Percentiles rank a stretch among this genome's conserved stretches.
These are phyloP conservation scores for Apocrypta bakeri DNA, from an alignment of 1,140 invertebrate genomes.

Conservation along the genomic window DNA sequence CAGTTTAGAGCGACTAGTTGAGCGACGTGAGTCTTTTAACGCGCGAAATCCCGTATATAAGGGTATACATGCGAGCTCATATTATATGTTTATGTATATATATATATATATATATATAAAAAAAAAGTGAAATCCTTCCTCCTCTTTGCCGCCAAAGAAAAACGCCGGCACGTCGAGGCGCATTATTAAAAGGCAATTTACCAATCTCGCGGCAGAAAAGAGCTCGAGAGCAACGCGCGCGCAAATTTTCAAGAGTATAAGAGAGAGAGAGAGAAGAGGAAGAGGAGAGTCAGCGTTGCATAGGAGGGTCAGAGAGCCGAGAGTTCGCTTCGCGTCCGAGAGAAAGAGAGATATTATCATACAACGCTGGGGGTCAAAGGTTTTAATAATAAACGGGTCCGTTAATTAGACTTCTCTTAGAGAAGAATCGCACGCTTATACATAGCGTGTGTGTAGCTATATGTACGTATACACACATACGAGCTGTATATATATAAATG, in stretches of 20 bases:
- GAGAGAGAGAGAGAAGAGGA: background rate
- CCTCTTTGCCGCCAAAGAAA: conserved; percentile 30
- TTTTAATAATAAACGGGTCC: conserved; percentile 51
- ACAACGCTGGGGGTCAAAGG: conserved; percentile 45
- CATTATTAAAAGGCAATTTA: conserved; percentile 53
- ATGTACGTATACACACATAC: background rate
- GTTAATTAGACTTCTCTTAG: conserved; percentile 48
- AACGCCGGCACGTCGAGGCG: conserved; percentile 37
- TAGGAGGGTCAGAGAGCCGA: conserved; percentile 35
- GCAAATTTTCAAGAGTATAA: conserved; percentile 40
- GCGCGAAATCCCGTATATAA: too few relatives aligned
- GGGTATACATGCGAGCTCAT: too few relatives aligned
- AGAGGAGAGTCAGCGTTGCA: background rate
- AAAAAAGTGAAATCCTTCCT: background rate
- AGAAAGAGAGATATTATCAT: conserved; percentile 50
- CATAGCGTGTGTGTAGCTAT: background rate
- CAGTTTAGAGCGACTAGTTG: conserved; percentile 23
- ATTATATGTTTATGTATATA: too few relatives aligned
- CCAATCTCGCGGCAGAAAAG: conserved; percentile 44
- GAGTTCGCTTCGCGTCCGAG: conserved; percentile 28
- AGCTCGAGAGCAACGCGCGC: conserved; percentile 17
- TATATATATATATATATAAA: background rate
- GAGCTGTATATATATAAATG: too few relatives aligned
- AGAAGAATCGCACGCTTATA: conserved; percentile 43
- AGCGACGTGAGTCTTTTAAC: too few relatives aligned